Percentiles rank a stretch among this genome's conserved stretches.
These are phyloP conservation scores for Simalia tracyae DNA, from an alignment of 2,797 vertebrate genomes.

Conservation along the genomic window DNA sequence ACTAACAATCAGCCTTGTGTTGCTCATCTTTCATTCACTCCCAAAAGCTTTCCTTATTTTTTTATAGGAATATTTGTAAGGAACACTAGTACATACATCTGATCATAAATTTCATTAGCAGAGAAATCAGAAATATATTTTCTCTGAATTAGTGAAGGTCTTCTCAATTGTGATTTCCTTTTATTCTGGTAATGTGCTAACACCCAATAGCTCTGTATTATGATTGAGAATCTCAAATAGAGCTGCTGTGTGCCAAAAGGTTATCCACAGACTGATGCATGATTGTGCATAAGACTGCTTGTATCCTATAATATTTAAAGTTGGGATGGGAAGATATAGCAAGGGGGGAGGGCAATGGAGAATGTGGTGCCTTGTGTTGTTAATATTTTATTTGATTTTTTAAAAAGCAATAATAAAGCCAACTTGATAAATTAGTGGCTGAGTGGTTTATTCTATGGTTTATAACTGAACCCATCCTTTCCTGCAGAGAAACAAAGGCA, in stretches of 20 bases:
- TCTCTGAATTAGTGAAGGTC: constrained; percentile 38
- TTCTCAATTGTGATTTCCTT: constrained; percentile 26
- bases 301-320: background rate
- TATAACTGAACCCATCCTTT: constrained; percentile 35
- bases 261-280: constrained; percentile 3
- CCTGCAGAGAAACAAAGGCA: constrained; percentile 35
- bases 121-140: background rate
- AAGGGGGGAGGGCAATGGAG: background rate
- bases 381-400: constrained; percentile 16
- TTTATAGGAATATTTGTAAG: background rate
- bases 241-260: background rate
- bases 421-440: constrained; percentile 24
- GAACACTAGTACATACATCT: background rate
- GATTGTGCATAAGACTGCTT: background rate
- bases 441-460: constrained; percentile 8
- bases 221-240: constrained; percentile 1
- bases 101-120: background rate
- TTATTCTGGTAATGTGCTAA: background rate
- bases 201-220: background rate
- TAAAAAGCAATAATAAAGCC: constrained; percentile 5
- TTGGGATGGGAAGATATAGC: background rate
- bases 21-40: background rate
- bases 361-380: background rate
- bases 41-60: background rate
- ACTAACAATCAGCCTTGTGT: background rate